phyloP scores from a whole-genome alignment of 2,888 invertebrate species.

The Papilio protenor region DNA sequence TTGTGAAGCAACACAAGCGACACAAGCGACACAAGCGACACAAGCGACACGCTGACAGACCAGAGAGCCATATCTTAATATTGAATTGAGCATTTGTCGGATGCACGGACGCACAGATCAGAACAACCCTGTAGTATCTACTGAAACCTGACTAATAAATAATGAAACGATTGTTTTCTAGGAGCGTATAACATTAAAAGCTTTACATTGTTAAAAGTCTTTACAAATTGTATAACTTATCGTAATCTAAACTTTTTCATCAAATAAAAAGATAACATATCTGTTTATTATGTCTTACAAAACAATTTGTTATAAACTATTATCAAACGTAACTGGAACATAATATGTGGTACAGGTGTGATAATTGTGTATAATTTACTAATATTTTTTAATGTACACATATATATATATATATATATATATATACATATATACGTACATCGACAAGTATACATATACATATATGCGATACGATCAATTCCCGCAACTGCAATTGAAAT shows the following conservation, averaged over 20 bases:
- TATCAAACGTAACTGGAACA: slow-evolving; percentile 24
- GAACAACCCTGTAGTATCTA: slow-evolving; percentile 78
- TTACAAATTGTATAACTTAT: slow-evolving; percentile 80
- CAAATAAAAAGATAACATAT: slow-evolving; percentile 63
- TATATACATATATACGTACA: slow-evolving; percentile 29
- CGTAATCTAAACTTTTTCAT: slow-evolving; percentile 67
- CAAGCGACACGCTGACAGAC: slow-evolving; percentile 63
- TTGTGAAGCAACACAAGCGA: slow-evolving; percentile 47
- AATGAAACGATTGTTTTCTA: slow-evolving; percentile 66
- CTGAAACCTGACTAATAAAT: slow-evolving; percentile 74
- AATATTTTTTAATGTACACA: slow-evolving; percentile 50
- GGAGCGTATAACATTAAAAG: slow-evolving; percentile 78
- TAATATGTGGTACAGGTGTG: slow-evolving; percentile 50
- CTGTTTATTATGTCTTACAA: slow-evolving; percentile 64
- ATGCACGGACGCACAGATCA: slow-evolving; percentile 80
- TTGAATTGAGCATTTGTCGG: slow-evolving; percentile 80
- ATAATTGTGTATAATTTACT: slow-evolving; percentile 53
- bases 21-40: slow-evolving; percentile 63
- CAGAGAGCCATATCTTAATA: slow-evolving; percentile 67
- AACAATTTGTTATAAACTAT: slow-evolving; percentile 54
- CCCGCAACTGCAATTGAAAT: slow-evolving; percentile 68
- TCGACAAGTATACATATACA: slow-evolving; percentile 5
- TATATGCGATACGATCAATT: slow-evolving; percentile 69
- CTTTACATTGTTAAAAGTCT: slow-evolving; percentile 77
- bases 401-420: slow-evolving; percentile 41